Base-by-base conservation (phyloP, 2,113 vertebrate species). In the Pterocles gutturalis region DNA sequence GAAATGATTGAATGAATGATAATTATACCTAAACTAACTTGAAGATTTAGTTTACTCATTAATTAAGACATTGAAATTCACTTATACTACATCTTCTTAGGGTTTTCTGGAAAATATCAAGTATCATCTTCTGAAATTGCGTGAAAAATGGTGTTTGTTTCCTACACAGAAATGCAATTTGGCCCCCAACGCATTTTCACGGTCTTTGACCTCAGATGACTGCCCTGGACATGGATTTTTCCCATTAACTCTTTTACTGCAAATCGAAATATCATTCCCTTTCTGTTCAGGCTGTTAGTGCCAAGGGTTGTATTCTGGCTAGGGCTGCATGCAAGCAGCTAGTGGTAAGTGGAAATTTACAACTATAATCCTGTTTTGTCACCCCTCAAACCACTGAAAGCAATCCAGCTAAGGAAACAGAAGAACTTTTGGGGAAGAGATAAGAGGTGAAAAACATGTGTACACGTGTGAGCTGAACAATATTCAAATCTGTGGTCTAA, bases 361-460 rank as follows among this genome's bases (percentile, higher is more conserved):
- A 95, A 95, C 48, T 89, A 24, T 94, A 93, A 95, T 95, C 91
- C 61, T 82, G 41, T 82, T 93, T 93, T 90, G 29, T 78, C 76
- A 90, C 21, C 26, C 36, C 69, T 89, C 45, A 93, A 81, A 83
- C 13, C 41, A 65, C 62, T 55, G 77, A 93, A 86, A 90, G 88
- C 46, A 81, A 90, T 49, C 72, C 62, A 85, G 46, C 31, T 60
- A 82, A 57, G 55, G 45, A 92, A 96, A 80, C 18, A 86, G 33
- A 84, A 79, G 19, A 67, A 67, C 3, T 26, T 83, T 12, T 72
- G 41, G 38, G n/a, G 19, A 79, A 78, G 31, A 86, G 29, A 55
- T 28, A 43, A 70, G 43, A 45, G 8, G 12, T 54, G 33, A 36
- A 71, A 71, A 72, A 15, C 18, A 29, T 31, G 33, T 1, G 2